phyloP scores from a whole-genome alignment of 2,888 invertebrate species.

The Sphinx pinastri region DNA sequence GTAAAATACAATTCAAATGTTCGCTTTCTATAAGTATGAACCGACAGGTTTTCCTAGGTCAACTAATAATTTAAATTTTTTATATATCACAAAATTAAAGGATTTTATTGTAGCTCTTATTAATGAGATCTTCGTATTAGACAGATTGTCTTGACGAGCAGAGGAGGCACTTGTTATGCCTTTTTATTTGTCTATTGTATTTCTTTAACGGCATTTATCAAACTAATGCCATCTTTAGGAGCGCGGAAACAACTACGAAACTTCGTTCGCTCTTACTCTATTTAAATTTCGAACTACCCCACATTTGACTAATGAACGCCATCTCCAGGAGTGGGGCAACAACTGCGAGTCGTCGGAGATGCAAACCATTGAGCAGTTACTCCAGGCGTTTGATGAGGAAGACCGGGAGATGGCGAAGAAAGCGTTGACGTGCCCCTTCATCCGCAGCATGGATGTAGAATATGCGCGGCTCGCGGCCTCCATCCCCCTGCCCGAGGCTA shows the following conservation, averaged over 20 bases:
- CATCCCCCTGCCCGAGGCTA: slow-evolving; percentile 64
- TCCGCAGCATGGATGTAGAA: slow-evolving; percentile 96
- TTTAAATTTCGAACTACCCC: background rate
- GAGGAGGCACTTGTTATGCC: too few species aligned
- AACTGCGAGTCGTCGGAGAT: slow-evolving; percentile 93
- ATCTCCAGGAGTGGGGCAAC: slow-evolving; percentile 89
- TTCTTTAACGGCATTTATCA: too few species aligned
- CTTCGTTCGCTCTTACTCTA: slow-evolving; percentile 59
- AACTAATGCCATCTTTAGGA: slow-evolving; percentile 63
- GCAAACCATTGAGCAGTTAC: slow-evolving; percentile 89
- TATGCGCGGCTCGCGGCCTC: slow-evolving; percentile 85
- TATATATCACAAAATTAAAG: too few species aligned
- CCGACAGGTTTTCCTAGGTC: too few species aligned
- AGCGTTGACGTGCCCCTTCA: slow-evolving; percentile 92
- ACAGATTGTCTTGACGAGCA: too few species aligned
- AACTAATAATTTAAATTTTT: too few species aligned
- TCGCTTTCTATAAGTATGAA: too few species aligned
- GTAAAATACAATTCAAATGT: too few species aligned
- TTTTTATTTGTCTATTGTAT: too few species aligned
- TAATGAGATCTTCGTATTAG: too few species aligned
- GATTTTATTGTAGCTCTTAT: too few species aligned
- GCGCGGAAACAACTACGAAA: slow-evolving; percentile 94
- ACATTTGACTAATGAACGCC: background rate
- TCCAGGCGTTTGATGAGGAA: slow-evolving; percentile 93
- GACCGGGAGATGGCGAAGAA: slow-evolving; percentile 90